Evolutionary conservation across 2,113 vertebrate species (phyloP).

Genomic region (Ochotona curzoniae): DNA sequence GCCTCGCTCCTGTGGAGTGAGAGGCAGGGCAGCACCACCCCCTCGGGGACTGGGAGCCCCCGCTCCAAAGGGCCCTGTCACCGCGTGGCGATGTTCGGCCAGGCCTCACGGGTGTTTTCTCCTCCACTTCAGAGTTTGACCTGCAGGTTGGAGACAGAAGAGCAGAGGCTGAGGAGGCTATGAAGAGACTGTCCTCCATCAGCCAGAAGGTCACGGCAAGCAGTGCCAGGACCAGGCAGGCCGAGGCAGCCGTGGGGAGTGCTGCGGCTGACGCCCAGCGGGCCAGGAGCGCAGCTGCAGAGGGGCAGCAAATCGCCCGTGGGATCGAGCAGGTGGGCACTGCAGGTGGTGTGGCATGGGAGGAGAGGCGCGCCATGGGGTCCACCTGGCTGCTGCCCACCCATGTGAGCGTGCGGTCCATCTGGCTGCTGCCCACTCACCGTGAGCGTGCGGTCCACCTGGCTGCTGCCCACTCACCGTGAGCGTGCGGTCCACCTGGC

Average conservation of each 20-base stretch:
- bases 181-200: conserved; percentile 89
- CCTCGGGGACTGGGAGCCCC: not conserved
- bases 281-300: conserved; percentile 63
- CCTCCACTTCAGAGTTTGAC: conserved; percentile 89
- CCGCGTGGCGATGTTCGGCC: not conserved
- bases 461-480: no score
- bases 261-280: conserved; percentile 77
- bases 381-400: no score
- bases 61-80: not conserved
- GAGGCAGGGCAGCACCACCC: not conserved
- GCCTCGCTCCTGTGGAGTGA: no score
- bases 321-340: conserved; percentile 89
- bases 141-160: conserved; percentile 87
- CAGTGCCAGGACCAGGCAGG: conserved; percentile 81
- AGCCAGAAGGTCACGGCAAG: conserved; percentile 87
- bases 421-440: no score
- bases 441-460: no score
- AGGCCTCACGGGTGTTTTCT: not conserved
- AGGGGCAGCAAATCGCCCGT: conserved; percentile 80
- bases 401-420: no score
- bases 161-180: conserved; percentile 88
- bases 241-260: conserved; percentile 79
- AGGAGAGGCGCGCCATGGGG: not conserved
- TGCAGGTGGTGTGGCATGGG: not conserved
- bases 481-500: no score